Evolutionary conservation across 2,888 invertebrate species (phyloP), one percentile per base, ranked within the genome.

Genomic region (Strigamia crassipes): DNA sequence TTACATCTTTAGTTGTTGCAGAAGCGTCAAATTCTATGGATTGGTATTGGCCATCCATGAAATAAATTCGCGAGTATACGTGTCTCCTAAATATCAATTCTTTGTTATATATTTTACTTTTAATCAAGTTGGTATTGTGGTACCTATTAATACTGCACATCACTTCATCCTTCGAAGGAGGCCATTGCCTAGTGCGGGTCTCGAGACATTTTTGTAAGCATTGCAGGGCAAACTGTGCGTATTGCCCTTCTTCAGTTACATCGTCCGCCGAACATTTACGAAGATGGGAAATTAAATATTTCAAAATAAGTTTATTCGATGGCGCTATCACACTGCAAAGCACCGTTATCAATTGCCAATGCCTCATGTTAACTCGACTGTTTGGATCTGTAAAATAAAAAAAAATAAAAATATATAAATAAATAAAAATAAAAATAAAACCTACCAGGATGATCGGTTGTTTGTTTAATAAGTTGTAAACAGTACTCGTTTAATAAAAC

Each of bases 21-120:
- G 96, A 96, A 0, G 97, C 96, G 86, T 97, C 96, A 89, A 97
- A 97, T 89, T 97, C 97, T 0, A 97, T 92, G 0, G 96, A 95
- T 88, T 97, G 95, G 87, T 96, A 96, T 86, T 96, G 96, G 0
- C 96, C 96, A 87, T 97, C 97, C 91, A 97, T 93, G 86, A 97
- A 93, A 87, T 96, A 92, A 86, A 97, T 95, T 78, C 96, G 92
- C 3, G 96, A 95, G 87, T 96, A 96, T 85, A 97, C 93, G 0
- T 95, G 95, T 79, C 96, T 90, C 78, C 97, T 87, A 84, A 23
- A 85, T 83, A 77, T 21, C 34, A 51, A 82, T n/a, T 66, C 41
- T 18, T 27, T 31, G 15, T 27, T 13, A 27, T 1, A 61, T 6
- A 61, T 73, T 27, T 73, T 12, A n/a, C 13, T 27, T 23, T 31